phyloP scores from a whole-genome alignment of 2,113 vertebrate genomes.

The Hemicordylus capensis region DNA sequence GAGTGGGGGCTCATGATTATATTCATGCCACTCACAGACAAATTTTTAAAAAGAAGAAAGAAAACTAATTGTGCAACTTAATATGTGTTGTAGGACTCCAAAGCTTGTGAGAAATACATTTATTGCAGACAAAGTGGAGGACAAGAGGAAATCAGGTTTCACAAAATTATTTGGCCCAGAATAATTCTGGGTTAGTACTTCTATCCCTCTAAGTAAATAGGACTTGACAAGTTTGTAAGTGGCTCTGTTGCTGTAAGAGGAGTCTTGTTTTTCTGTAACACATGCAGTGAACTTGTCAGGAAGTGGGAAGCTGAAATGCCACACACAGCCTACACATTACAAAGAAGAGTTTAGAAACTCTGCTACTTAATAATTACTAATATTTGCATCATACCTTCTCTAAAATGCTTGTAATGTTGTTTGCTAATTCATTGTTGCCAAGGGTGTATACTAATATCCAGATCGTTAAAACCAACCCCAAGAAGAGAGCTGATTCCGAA shows the following conservation, averaged over 20 bases:
- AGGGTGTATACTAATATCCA: background rate
- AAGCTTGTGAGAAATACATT: background rate
- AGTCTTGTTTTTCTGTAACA: slow-evolving; percentile 48
- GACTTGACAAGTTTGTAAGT: background rate
- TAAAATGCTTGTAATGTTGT: background rate
- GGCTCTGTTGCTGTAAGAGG: slow-evolving; percentile 42
- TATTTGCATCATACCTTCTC: slow-evolving; percentile 1
- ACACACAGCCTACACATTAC: slow-evolving; percentile 42
- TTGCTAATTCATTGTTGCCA: slow-evolving; percentile 51
- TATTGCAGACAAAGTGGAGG: background rate
- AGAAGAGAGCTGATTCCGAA: background rate
- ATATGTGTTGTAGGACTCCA: background rate
- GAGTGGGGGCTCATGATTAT: too few relatives aligned
- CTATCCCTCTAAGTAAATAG: background rate
- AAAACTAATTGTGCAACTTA: background rate
- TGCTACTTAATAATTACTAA: slow-evolving; percentile 30
- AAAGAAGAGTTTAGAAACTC: slow-evolving; percentile 20
- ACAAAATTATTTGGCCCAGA: too few relatives aligned
- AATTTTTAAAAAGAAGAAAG: too few relatives aligned
- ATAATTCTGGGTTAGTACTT: background rate
- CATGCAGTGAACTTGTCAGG: slow-evolving; percentile 52
- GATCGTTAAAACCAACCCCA: background rate
- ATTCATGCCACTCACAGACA: too few relatives aligned
- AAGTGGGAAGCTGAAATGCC: slow-evolving; percentile 61
- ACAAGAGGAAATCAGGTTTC: background rate